A percentile compares a stretch with the other conserved stretches of the same genome.
Evolutionary conservation across 1,140 invertebrate genomes (phyloP).

Genomic region (Caenorhabditis elegans): DNA sequence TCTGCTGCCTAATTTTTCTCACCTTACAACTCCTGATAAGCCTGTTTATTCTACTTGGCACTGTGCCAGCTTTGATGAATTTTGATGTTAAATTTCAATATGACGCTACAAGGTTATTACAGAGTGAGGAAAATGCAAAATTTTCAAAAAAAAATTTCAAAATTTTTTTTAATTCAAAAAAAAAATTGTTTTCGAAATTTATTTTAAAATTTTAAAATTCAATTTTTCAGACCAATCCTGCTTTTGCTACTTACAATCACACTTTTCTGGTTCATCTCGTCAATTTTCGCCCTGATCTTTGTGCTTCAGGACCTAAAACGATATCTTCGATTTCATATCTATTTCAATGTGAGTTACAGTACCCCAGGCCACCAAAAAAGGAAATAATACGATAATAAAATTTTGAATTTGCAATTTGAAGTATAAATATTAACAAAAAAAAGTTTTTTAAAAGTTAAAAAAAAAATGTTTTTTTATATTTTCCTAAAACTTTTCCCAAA

Average conservation of each 20-base stretch:
- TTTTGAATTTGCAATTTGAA: no score
- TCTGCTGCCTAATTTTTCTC: background rate
- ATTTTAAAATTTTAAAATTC: no score
- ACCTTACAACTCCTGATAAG: background rate
- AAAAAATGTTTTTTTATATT: no score
- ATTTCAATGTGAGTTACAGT: conserved; percentile 3
- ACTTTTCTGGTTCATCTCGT: background rate
- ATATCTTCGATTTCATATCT: conserved; percentile 1
- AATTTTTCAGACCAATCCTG: background rate
- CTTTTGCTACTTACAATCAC: background rate
- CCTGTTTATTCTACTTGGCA: background rate
- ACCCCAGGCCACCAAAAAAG: no score
- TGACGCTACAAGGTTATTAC: no score
- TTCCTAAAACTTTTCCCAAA: no score
- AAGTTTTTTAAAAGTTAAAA: no score
- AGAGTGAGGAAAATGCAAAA: background rate
- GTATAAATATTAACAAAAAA: no score
- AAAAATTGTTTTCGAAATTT: no score
- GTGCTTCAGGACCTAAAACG: background rate
- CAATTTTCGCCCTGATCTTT: background rate
- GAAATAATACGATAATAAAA: no score
- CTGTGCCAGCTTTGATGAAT: background rate
- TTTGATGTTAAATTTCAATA: background rate
- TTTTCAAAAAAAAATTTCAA: no score
- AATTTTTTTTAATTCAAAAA: no score